Conservation (phyloP, 2,888 invertebrate species). For the Cephalotes varians region DNA sequence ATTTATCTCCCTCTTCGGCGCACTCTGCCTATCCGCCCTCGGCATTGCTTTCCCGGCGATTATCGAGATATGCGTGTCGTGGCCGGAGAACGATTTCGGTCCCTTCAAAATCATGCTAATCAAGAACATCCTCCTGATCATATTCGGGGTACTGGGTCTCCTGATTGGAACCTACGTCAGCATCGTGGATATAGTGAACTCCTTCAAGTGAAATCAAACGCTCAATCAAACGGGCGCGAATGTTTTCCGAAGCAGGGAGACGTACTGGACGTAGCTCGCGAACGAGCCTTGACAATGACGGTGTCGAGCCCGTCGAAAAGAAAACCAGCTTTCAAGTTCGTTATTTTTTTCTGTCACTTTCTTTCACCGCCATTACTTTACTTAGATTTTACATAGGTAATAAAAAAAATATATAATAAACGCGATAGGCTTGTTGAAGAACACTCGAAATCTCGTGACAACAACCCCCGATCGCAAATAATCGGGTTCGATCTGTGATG, state of each 20-base stretch:
- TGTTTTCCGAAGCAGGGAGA: neutral
- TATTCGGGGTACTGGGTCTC: constrained; percentile 87
- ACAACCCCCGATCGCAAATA: constrained; percentile 14
- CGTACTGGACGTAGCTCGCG: neutral
- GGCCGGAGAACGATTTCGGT: constrained; percentile 88
- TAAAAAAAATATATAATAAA: neutral
- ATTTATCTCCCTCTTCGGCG: constrained; percentile 92
- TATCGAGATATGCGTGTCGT: constrained; percentile 91
- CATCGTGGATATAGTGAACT: constrained; percentile 86
- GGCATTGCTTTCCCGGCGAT: constrained; percentile 92
- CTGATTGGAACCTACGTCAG: constrained; percentile 88
- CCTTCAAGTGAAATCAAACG: constrained; percentile 77
- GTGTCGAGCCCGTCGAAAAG: neutral
- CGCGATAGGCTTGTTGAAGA: constrained; percentile 8
- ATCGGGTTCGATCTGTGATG: constrained; percentile 43
- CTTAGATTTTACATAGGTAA: constrained; percentile 36
- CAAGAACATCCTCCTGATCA: constrained; percentile 86
- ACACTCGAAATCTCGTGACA: constrained; percentile 23
- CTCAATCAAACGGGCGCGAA: neutral
- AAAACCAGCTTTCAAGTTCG: neutral
- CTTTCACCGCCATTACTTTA: constrained; percentile 38
- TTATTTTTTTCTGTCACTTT: no score
- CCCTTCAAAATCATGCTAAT: constrained; percentile 85
- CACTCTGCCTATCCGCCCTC: constrained; percentile 90
- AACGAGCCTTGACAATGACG: neutral